Evolutionary conservation across 2,797 vertebrate genomes (phyloP).

Genomic region (Chelon labrosus): DNA sequence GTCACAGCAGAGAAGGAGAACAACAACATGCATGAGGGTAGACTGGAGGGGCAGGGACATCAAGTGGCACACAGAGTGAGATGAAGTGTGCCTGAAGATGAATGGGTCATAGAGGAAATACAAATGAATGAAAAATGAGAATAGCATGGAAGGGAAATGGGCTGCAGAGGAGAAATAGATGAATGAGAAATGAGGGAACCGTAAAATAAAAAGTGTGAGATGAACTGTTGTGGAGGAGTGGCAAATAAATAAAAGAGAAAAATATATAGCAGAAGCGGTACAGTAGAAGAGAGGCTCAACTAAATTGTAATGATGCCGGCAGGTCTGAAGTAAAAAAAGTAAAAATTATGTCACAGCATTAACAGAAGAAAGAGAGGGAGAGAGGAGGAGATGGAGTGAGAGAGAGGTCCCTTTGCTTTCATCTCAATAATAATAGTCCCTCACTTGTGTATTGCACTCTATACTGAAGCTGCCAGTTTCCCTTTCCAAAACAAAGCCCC

Average conservation of each 20-base stretch:
- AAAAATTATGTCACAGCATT: conserved; percentile 49
- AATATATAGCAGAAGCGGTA: neutral
- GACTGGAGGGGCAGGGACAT: conserved; percentile 31
- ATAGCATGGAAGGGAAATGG: conserved; percentile 35
- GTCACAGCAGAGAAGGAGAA: conserved; percentile 51
- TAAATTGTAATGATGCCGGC: conserved; percentile 35
- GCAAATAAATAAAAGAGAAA: conserved; percentile 10
- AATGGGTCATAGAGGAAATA: conserved; percentile 43
- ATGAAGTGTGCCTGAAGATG: conserved; percentile 45
- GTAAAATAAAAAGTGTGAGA: conserved; percentile 32
- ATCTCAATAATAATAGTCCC: conserved; percentile 73
- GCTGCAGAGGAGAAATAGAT: conserved; percentile 41
- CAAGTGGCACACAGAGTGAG: conserved; percentile 29
- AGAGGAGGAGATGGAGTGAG: neutral
- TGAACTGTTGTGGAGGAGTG: conserved; percentile 8
- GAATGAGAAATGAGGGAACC: conserved; percentile 46
- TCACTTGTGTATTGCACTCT: conserved; percentile 60
- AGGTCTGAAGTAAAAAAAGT: conserved; percentile 36
- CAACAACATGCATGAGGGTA: conserved; percentile 48
- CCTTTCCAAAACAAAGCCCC: conserved; percentile 72
- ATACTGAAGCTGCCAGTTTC: conserved; percentile 68
- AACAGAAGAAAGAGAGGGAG: conserved; percentile 19
- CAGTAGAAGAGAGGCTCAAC: conserved; percentile 3
- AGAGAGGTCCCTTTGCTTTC: conserved; percentile 62
- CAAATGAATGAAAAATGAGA: conserved; percentile 57